Base-by-base conservation (phyloP, 2,888 invertebrate genomes). In the Harpagoxenus sublaevis region DNA sequence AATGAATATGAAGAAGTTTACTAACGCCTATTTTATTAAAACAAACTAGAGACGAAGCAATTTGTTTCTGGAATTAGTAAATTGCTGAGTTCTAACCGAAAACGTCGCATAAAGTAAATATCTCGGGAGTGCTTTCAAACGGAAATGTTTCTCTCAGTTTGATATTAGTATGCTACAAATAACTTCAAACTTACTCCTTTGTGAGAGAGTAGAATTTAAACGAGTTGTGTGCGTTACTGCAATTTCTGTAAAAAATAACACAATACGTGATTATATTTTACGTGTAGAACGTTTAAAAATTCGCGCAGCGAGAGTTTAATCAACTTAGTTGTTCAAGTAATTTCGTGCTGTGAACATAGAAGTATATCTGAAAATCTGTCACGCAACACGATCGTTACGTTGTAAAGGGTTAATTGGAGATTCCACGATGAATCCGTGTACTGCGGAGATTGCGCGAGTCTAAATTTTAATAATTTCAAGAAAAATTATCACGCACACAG, bases 41-140 rank as follows among this genome's bases (percentile, higher is more conserved):
- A 70, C 10, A 23, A 78, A 55, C 31, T 31, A 28, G 42, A 78
- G 18, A 66, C n/a, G 53, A 78, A 70, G 78, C 55, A 78, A 78
- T 70, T 55, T 55, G 51, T 77, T 55, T 35, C 9, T 15, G 45
- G 3, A 45, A 70, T 71, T 70, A 39, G 31, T 45, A 70, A 70
- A 78, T 55, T 45, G 45, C n/a, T 78, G 45, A 23, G 28, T 78
- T 55, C 45, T 57, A 70, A 78, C 42, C 45, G 55, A 70, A 68
- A 78, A 57, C n/a, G 71, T 57, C 71, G 62, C 35, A 70, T n/a
- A 78, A 18, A n/a, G n/a, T 45, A 78, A 78, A 70, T 78, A 70
- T 57, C 70, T 53, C n/a, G 42, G 55, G 55, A 42, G 70, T 53
- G 71, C 28, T 78, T 35, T 78, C 35, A 42, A 42, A n/a, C 45